These are phyloP conservation scores for Caenorhabditis drosophilae DNA, from an alignment of 2,888 invertebrate genomes.

Conservation along the genomic window DNA sequence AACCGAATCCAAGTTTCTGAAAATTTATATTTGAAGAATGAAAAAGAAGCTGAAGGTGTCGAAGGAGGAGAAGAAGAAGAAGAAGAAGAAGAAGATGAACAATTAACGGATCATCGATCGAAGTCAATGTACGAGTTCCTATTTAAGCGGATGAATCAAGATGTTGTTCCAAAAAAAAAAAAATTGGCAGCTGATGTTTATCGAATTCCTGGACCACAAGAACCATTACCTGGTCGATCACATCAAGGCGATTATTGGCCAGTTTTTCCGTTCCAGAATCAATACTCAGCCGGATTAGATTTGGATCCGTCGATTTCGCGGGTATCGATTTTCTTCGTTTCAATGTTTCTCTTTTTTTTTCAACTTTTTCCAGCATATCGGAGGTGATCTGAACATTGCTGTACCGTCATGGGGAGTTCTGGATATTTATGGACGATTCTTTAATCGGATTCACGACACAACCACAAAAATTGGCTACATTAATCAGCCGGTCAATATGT, in stretches of 20 bases:
- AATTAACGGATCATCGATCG: constrained; percentile 11
- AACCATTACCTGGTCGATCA: constrained; percentile 59
- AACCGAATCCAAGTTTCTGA: too few species aligned
- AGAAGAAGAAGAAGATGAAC: constrained; percentile 15
- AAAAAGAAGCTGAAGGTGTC: too few species aligned
- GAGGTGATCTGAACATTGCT: constrained; percentile 62
- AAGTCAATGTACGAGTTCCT: constrained; percentile 44
- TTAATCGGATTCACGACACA: constrained; percentile 52
- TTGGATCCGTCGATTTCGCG: constrained; percentile 61
- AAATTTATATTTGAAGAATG: too few species aligned
- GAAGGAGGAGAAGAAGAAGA: constrained; percentile 13
- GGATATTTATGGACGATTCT: constrained; percentile 59
- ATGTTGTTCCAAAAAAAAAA: constrained; percentile 43
- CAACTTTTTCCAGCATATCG: constrained; percentile 51
- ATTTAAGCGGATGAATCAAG: constrained; percentile 51
- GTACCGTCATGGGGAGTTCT: constrained; percentile 61
- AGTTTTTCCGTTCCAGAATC: constrained; percentile 58
- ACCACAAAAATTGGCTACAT: constrained; percentile 60
- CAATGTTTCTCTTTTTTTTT: not conserved
- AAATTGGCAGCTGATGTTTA: constrained; percentile 33
- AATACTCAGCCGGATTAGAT: constrained; percentile 58
- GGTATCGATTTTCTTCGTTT: constrained; percentile 18
- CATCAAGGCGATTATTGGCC: constrained; percentile 60
- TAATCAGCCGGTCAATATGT: constrained; percentile 62
- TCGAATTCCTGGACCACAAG: constrained; percentile 54